Base-by-base conservation (phyloP, 2,113 vertebrate species). In the Megaceryle maxima region DNA sequence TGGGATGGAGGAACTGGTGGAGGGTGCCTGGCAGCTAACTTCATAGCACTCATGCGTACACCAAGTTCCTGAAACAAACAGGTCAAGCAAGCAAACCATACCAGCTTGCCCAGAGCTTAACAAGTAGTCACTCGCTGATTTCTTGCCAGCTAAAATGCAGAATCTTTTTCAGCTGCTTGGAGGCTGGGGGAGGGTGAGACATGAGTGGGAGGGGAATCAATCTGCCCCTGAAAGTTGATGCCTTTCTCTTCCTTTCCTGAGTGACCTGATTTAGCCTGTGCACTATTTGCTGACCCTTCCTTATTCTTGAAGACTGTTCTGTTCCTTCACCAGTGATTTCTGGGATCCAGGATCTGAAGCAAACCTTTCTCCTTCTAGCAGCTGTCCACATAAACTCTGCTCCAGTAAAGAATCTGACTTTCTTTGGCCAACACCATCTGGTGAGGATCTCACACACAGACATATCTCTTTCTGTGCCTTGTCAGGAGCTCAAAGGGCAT, bases 61-160 rank as follows among this genome's bases (percentile, higher is more conserved):
- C 51, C 31, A 44, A 22, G 43, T 81, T 96, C 62, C 77, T 68
- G 13, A 56, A 87, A 64, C 33, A 11, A 63, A 92, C 87, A 95
- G 56, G 89, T 75, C 74, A 82, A 67, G 73, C 66, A 95, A 94
- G 94, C 57, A 78, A 75, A 92, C 56, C 11, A 13, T 6, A 51
- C 13, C 50, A 28, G 79, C 55, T 66, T 92, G 53, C 69, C 20
- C 33, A 77, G 87, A 59, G 51, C 33, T 94, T 69, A 74, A 37
- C 20, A 70, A 73, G 31, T n/a, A 46, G 64, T 70, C 41, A 55
- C 44, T 69, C 37, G 37, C n/a, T 86, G 68, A 74, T 67, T 80
- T 78, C 46, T 83, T 74, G 62, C 76, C 85, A 88, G 7, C 17
- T 51, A 14, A 80, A 93, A 39, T 2, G 11, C n/a, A 81, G 39